Evolutionary conservation across 2,888 invertebrate genomes (phyloP), one percentile per base, ranked within the genome.

Genomic region (Achlya flavicornis): DNA sequence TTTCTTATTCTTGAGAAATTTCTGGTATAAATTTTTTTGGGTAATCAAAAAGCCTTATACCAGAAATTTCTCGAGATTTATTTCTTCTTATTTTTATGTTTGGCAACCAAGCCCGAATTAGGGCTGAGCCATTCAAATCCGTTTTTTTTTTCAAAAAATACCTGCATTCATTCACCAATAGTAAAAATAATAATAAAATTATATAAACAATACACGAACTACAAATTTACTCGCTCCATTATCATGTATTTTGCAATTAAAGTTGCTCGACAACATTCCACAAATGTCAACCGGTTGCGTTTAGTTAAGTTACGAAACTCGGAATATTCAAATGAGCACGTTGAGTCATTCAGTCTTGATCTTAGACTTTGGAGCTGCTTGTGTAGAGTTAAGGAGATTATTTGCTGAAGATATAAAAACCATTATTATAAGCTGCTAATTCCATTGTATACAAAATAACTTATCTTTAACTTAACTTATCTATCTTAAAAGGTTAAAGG

Each of bases 271-370:
- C 53, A n/a, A 53, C 53, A 53, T 53, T 53, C 53, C 53, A 53
- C 53, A 53, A 53, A 53, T 53, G 53, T 53, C 53, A 53, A 53
- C 53, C 16, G 19, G 53, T 53, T 53, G 53, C 43, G 19, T 35
- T 41, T 60, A 60, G 60, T 16, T 2, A 60, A 11, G 60, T 60
- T 60, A 60, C 60, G 41, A 41, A 60, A 60, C 41, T 2, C 7
- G 10, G 16, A 19, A 53, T 53, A 53, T 53, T 53, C 53, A 19
- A 53, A 19, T 53, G 19, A 10, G 53, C 4, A 19, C 59, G 41
- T 60, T 60, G 41, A 60, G 41, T 60, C 60, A 60, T 58, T 43
- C 60, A 60, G 53, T 19, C 3, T 53, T 53, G 53, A 53, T 53
- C 53, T 53, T 16, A 10, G 19, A 10, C 16, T 12, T 46, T 14